Base-by-base conservation (phyloP, 2,888 invertebrate genomes). In the Elmis aenea region DNA sequence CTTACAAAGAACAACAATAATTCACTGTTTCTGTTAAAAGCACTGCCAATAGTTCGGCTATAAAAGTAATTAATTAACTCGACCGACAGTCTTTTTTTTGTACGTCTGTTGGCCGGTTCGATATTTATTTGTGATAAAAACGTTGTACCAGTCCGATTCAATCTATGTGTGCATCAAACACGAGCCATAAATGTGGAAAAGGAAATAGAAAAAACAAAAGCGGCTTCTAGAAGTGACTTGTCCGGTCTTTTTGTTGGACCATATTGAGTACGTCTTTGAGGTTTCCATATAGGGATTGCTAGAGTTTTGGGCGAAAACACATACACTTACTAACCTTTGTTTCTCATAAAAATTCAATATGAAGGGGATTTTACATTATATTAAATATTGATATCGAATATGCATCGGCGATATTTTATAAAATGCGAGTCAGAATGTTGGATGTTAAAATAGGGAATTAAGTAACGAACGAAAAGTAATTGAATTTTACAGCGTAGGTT, bases 201-300 rank as follows among this genome's bases (percentile, higher is more conserved):
- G 55, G 51, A 52, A 55, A 54, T 54, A 46, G 54, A 50, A 54
- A 54, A 54, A 52, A 49, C 47, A 46, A 46, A 46, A 38, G 46
- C 30, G 40, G 42, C 39, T 49, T 48, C 51, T 48, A 44, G 40
- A 48, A 48, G 45, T 50, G 51, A 53, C 52, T 53, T 48, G 49
- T 51, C 43, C 46, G 41, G 38, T 35, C 45, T 41, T 40, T 43
- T 42, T 39, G 38, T 38, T 39, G 35, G 35, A 23, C 40, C 37
- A 43, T 46, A 41, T 40, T 38, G 43, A 48, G 38, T 32, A 37
- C 38, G 33, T 30, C 41, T 42, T 38, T 48, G 42, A 26, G 39
- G 41, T 42, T 41, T 42, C 32, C 46, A 34, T 39, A 33, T 33
- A 27, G 34, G 22, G 24, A 31, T 31, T 36, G 33, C 30, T 26